These are phyloP conservation scores for Cryptotermes secundus DNA, from an alignment of 1,140 invertebrate species.

Conservation along the genomic window DNA sequence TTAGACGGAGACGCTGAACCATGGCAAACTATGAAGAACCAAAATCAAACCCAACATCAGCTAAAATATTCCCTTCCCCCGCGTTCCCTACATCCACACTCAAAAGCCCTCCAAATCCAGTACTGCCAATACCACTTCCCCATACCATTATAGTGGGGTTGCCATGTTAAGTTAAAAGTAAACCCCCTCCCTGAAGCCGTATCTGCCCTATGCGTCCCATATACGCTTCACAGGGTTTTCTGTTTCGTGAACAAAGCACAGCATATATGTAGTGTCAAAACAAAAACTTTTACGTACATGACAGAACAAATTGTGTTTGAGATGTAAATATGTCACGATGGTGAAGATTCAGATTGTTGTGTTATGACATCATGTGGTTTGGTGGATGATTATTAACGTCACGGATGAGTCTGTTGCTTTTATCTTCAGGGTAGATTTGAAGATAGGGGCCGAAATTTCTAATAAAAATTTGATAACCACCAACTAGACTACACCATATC, in stretches of 20 bases:
- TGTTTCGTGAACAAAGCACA: background rate
- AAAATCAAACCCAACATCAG: background rate
- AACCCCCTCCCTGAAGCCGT: background rate
- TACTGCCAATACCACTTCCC: conserved; percentile 7
- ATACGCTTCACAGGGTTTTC: background rate
- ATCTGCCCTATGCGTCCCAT: background rate
- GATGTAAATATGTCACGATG: background rate
- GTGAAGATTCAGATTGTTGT: too few relatives aligned
- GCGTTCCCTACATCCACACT: background rate
- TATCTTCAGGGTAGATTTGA: too few relatives aligned
- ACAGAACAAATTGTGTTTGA: background rate
- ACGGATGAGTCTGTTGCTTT: too few relatives aligned
- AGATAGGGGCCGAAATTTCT: too few relatives aligned
- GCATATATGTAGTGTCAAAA: background rate
- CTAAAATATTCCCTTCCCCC: background rate
- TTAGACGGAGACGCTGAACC: background rate
- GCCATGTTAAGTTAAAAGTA: background rate
- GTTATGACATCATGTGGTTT: too few relatives aligned
- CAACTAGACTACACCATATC: too few relatives aligned
- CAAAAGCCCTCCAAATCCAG: background rate
- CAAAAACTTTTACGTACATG: background rate
- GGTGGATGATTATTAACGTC: too few relatives aligned
- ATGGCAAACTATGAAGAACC: background rate
- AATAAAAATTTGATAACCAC: too few relatives aligned
- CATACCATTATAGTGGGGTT: background rate